A percentile compares a stretch with the other conserved stretches of the same genome.
These are phyloP conservation scores for Bombus vancouverensis DNA, from an alignment of 1,140 invertebrate genomes.

Conservation along the genomic window DNA sequence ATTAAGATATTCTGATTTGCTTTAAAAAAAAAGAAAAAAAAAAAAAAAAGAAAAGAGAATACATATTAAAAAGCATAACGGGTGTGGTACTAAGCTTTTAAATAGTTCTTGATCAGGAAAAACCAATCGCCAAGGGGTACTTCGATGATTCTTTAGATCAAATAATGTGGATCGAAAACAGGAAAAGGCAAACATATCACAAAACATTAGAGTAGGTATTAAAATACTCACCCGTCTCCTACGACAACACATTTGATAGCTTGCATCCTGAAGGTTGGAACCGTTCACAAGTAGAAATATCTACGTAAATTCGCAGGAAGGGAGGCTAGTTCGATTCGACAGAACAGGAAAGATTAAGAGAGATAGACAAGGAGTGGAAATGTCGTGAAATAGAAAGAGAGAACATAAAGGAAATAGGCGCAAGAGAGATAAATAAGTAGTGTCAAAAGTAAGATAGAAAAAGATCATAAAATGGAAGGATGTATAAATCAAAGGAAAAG, in stretches of 20 bases:
- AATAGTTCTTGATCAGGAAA: constrained; percentile 40
- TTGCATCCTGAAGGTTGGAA: constrained; percentile 86
- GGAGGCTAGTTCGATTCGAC: constrained; percentile 57
- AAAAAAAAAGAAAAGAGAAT: neutral
- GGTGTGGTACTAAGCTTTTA: constrained; percentile 46
- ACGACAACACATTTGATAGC: constrained; percentile 98
- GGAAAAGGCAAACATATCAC: constrained; percentile 20
- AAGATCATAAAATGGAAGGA: constrained; percentile 34
- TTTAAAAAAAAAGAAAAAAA: neutral
- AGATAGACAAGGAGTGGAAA: constrained; percentile 37
- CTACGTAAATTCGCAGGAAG: constrained; percentile 60
- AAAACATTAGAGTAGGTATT: constrained; percentile 21
- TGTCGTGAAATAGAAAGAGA: constrained; percentile 22
- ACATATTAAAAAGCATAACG: constrained; percentile 10
- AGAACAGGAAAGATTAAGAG: constrained; percentile 36
- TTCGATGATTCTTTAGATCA: constrained; percentile 22
- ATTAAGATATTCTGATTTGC: neutral
- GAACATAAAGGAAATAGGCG: constrained; percentile 14
- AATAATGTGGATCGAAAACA: constrained; percentile 9
- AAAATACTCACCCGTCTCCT: constrained; percentile 92
- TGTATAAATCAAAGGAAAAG: neutral
- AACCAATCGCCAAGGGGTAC: constrained; percentile 30
- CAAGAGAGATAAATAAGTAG: constrained; percentile 43
- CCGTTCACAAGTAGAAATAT: constrained; percentile 59
- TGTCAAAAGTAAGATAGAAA: constrained; percentile 42